phyloP scores from a whole-genome alignment of 2,797 vertebrate genomes.

The Sebastes miniatus region DNA sequence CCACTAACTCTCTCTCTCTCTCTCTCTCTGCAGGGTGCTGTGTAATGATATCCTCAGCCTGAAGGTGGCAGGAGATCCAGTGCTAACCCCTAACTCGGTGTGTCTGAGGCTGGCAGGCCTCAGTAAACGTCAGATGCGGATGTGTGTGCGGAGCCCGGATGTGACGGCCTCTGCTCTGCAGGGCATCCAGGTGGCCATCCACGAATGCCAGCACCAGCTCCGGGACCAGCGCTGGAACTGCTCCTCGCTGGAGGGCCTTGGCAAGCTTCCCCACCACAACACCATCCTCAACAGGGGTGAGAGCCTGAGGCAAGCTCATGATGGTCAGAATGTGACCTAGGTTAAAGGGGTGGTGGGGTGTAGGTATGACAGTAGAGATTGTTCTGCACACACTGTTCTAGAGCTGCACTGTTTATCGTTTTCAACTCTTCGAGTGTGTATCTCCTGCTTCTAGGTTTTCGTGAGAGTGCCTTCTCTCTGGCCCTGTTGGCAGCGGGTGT shows the following conservation, averaged over 20 bases:
- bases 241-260: constrained; percentile 87
- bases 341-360: neutral
- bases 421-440: constrained; percentile 3
- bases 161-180: constrained; percentile 93
- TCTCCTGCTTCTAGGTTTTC: constrained; percentile 82
- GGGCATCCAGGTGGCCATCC: constrained; percentile 92
- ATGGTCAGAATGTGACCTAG: constrained; percentile 10
- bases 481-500: constrained; percentile 93
- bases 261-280: constrained; percentile 88
- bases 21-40: constrained; percentile 80
- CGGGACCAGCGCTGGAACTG: constrained; percentile 94
- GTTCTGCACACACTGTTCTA: neutral
- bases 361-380: neutral
- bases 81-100: constrained; percentile 91
- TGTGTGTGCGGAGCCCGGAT: constrained; percentile 91
- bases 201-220: constrained; percentile 93
- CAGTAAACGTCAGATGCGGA: constrained; percentile 90
- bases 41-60: constrained; percentile 92
- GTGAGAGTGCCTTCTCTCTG: constrained; percentile 92
- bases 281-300: constrained; percentile 91
- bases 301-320: constrained; percentile 32
- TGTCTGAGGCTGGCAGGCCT: constrained; percentile 91
- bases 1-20: neutral
- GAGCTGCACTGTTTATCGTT: neutral
- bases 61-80: constrained; percentile 90